These are phyloP conservation scores for Lucinisca nassula DNA, from an alignment of 2,888 invertebrate genomes.

Conservation along the genomic window DNA sequence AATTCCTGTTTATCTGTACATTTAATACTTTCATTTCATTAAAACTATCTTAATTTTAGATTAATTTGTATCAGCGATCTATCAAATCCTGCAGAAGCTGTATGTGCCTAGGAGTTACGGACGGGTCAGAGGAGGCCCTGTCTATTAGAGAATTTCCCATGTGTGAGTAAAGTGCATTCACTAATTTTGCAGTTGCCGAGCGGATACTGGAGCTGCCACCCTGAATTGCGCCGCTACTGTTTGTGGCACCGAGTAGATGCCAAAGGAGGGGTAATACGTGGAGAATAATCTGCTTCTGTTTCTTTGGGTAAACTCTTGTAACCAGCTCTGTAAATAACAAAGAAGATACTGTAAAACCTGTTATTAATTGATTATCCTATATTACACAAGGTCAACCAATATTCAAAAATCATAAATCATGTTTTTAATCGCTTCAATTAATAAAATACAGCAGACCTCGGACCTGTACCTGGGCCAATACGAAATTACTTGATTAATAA, in stretches of 20 bases:
- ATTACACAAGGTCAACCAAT: too few species aligned
- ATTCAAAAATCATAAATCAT: too few species aligned
- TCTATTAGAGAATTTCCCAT: constrained; percentile 83
- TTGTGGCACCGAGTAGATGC: constrained; percentile 83
- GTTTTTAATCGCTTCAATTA: too few species aligned
- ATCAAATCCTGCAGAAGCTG: constrained; percentile 80
- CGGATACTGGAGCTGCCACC: constrained; percentile 81
- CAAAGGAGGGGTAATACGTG: constrained; percentile 87
- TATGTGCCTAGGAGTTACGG: constrained; percentile 80
- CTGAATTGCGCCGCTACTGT: constrained; percentile 81
- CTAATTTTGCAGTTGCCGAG: constrained; percentile 78
- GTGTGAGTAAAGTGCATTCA: constrained; percentile 76
- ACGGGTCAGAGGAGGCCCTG: constrained; percentile 78
- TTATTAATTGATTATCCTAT: too few species aligned
- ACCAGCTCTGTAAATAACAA: constrained; percentile 81
- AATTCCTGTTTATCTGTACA: too few species aligned
- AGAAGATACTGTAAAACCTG: too few species aligned
- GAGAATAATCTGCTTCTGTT: constrained; percentile 85
- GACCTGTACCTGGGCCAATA: too few species aligned
- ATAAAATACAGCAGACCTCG: too few species aligned
- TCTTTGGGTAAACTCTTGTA: constrained; percentile 82
- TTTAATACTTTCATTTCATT: background rate
- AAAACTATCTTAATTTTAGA: background rate
- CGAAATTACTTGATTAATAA: too few species aligned
- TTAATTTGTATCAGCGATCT: constrained; percentile 41